A percentile compares a stretch with the other conserved stretches of the same genome.
Evolutionary conservation across 2,113 vertebrate genomes (phyloP).

Genomic region (Columbina picui): DNA sequence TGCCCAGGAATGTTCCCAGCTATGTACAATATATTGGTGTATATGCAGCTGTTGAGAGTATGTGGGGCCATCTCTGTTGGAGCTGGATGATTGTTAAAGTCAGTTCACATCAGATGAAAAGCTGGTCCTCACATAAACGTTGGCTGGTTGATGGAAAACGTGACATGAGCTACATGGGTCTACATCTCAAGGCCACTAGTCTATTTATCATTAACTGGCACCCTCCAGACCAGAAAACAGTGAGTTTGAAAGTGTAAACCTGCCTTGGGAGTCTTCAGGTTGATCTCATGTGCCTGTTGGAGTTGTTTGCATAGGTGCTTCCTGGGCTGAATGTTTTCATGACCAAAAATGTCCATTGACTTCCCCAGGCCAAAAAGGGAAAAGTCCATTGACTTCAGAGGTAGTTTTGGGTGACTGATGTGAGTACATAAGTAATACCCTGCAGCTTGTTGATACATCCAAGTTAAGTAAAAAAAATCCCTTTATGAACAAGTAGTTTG

Average conservation of each 20-base stretch:
- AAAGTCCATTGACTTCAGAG: not conserved
- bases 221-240: not conserved
- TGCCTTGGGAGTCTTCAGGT: not conserved
- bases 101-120: not conserved
- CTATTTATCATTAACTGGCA: not conserved
- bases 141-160: not conserved
- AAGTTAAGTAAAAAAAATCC: not conserved
- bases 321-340: not conserved
- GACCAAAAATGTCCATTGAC: not conserved
- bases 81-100: not conserved
- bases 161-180: not conserved
- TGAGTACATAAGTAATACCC: not conserved
- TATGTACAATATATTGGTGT: not conserved
- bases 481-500: not conserved
- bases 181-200: not conserved
- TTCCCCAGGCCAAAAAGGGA: not conserved
- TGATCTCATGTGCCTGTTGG: not conserved
- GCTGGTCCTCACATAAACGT: not conserved
- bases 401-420: not conserved
- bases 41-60: not conserved
- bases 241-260: not conserved
- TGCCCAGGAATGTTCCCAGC: not conserved
- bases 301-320: constrained; percentile 5
- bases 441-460: not conserved
- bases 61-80: not conserved